These are phyloP conservation scores for Nasua narica DNA, from an alignment of 2,797 vertebrate species.

Conservation along the genomic window DNA sequence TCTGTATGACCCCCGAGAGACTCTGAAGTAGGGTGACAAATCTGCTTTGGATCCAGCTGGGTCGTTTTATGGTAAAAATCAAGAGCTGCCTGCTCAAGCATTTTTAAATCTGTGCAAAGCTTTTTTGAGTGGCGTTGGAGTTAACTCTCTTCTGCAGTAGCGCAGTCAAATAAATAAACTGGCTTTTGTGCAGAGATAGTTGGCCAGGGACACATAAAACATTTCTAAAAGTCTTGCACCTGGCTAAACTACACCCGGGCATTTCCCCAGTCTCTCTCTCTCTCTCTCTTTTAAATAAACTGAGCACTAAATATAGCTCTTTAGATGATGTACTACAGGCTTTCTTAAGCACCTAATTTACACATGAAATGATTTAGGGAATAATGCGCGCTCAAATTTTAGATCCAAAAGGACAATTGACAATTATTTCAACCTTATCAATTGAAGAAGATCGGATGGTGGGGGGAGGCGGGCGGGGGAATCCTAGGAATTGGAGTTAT, in stretches of 20 bases:
- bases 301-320: background rate
- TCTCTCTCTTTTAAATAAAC: background rate
- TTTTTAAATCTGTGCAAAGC: background rate
- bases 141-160: background rate
- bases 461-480: background rate
- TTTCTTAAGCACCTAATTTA: background rate
- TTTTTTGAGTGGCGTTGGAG: background rate
- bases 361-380: background rate
- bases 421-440: background rate
- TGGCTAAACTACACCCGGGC: background rate
- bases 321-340: background rate
- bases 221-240: background rate
- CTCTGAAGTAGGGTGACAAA: background rate
- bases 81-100: background rate
- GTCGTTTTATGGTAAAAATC: background rate
- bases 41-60: background rate
- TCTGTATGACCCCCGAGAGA: background rate
- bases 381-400: background rate
- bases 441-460: background rate
- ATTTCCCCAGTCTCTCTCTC: background rate
- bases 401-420: background rate
- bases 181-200: background rate
- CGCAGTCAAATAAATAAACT: background rate
- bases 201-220: background rate
- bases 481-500: background rate